A percentile compares a stretch with the other conserved stretches of the same genome.
Conservation (phyloP, 2,797 vertebrate genomes). For the Caiman crocodilus region DNA sequence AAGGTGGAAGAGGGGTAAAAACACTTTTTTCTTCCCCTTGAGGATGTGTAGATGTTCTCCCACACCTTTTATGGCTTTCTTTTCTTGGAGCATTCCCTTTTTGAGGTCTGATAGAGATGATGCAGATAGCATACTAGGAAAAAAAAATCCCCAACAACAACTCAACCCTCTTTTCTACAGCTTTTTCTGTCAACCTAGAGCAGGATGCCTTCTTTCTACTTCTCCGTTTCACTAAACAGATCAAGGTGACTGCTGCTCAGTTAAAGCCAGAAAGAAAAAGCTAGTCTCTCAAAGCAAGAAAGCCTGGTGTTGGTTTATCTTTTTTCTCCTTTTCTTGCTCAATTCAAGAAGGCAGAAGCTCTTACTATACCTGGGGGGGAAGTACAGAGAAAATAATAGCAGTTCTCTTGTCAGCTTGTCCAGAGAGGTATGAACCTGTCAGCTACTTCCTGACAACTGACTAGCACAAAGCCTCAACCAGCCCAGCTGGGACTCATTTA, state of each 20-base stretch:
- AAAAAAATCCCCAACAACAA: no score
- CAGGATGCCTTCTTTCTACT: not conserved
- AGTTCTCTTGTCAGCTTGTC: not conserved
- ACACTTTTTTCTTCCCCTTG: not conserved
- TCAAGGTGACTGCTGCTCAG: not conserved
- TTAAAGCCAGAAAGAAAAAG: not conserved
- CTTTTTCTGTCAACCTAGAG: no score
- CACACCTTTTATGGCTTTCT: not conserved
- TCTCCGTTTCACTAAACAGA: not conserved
- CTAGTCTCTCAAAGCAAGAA: not conserved
- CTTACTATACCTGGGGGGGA: not conserved
- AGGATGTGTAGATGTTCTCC: not conserved
- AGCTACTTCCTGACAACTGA: not conserved
- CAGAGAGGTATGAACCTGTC: accelerated
- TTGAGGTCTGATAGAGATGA: not conserved
- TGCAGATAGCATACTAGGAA: not conserved
- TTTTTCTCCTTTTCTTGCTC: not conserved
- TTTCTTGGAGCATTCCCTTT: not conserved
- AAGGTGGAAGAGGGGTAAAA: accelerated
- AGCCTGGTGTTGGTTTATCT: accelerated
- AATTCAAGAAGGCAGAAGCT: not conserved
- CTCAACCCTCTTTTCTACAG: not conserved
- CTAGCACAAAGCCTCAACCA: not conserved
- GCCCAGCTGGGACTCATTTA: not conserved
- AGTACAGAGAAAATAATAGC: not conserved